phyloP scores from a whole-genome alignment of 2,113 vertebrate genomes.

The Glaucidium brasilianum region DNA sequence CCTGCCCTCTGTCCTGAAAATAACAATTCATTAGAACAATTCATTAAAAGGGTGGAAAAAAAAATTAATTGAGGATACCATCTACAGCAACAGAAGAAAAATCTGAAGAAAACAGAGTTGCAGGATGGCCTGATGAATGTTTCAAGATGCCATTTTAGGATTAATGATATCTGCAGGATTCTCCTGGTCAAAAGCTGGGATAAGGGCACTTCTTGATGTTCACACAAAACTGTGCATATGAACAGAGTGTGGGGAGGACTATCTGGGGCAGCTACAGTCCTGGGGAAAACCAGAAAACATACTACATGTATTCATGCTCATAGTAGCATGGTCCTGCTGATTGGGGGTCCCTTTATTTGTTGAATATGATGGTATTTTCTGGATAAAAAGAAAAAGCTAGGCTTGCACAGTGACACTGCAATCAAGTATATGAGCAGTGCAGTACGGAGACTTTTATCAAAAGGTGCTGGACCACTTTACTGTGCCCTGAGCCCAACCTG shows the following conservation, averaged over 20 bases:
- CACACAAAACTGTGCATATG: not conserved
- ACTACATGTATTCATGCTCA: not conserved
- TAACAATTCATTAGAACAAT: not conserved
- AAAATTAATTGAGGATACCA: not conserved
- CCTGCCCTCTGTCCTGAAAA: not conserved
- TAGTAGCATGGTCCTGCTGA: not conserved
- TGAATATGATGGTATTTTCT: not conserved
- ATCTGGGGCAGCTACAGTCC: not conserved
- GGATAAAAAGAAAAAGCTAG: not conserved
- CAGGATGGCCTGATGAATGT: not conserved
- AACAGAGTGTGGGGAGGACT: not conserved
- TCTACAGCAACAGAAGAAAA: not conserved
- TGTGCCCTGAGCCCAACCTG: not conserved
- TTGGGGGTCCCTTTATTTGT: not conserved
- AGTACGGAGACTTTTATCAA: not conserved
- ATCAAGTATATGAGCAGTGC: fast-evolving
- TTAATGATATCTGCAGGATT: not conserved
- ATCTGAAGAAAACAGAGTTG: not conserved
- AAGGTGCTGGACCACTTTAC: not conserved
- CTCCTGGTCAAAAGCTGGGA: not conserved
- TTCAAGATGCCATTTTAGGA: not conserved
- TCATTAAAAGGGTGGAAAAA: not conserved
- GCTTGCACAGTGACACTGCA: not conserved
- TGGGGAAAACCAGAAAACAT: not conserved
- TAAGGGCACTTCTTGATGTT: not conserved